Evolutionary conservation across 2,888 invertebrate genomes (phyloP).

Genomic region (Mythimna ferrago): DNA sequence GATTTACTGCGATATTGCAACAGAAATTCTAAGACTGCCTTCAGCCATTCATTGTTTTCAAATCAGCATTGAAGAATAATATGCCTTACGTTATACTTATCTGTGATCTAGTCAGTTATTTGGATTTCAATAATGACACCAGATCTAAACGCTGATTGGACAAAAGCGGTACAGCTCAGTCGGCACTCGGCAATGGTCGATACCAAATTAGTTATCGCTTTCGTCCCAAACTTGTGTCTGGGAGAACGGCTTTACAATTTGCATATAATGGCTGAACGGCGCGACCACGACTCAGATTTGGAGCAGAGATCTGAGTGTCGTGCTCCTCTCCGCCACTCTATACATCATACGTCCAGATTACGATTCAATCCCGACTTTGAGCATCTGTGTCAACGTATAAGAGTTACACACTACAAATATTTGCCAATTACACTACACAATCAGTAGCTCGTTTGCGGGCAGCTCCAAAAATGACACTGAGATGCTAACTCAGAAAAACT

Average conservation of each 20-base stretch:
- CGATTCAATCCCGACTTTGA: conserved; percentile 74
- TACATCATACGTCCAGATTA: conserved; percentile 75
- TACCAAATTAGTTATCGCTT: conserved; percentile 74
- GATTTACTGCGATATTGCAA: conserved; percentile 28
- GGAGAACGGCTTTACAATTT: conserved; percentile 79
- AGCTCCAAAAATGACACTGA: conserved; percentile 59
- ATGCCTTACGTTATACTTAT: conserved; percentile 46
- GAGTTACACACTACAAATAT: conserved; percentile 59
- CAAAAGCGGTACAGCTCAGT: conserved; percentile 40
- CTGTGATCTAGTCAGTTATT: conserved; percentile 38
- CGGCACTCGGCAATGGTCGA: conserved; percentile 25
- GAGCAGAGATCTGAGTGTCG: conserved; percentile 83
- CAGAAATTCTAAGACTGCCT: conserved; percentile 41
- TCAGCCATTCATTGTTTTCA: conserved; percentile 51
- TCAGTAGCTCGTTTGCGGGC: conserved; percentile 67
- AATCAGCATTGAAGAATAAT: conserved; percentile 53
- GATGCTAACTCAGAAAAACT: conserved; percentile 68
- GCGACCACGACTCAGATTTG: conserved; percentile 85
- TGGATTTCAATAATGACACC: conserved; percentile 51
- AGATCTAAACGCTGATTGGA: conserved; percentile 54
- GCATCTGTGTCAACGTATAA: conserved; percentile 37
- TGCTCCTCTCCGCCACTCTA: conserved; percentile 73
- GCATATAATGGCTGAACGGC: conserved; percentile 85
- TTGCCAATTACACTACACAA: conserved; percentile 62
- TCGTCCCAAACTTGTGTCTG: conserved; percentile 75